Evolutionary conservation across 2,113 vertebrate genomes (phyloP), one percentile per base, ranked within the genome.

Genomic region (Odobenus rosmarus): DNA sequence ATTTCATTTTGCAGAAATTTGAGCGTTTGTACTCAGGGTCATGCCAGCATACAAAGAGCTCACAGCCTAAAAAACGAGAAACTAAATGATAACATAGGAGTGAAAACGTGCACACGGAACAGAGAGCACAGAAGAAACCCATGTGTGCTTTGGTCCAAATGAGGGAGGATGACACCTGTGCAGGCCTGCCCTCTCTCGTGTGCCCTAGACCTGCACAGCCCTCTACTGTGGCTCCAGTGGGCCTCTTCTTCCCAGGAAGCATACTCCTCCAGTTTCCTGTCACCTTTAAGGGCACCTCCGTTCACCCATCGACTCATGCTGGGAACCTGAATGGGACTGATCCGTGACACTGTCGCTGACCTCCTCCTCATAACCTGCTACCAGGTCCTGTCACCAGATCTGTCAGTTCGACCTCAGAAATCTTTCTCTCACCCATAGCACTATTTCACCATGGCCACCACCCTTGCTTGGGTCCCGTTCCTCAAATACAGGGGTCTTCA

Each of bases 1-100:
- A 80, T 93, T 90, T 71, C 31, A 39, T 89, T 88, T 76, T 82
- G 46, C 51, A 77, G 28, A 94, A 87, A 77, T 49, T 46, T 74
- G 49, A 82, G 51, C 86, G 23, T 21, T 67, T 88, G 36, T n/a
- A 36, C 62, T n/a, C 4, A 53, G 55, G 33, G 67, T 55, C 59
- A 36, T 55, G 55, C 18, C 26, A 23, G 21, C 23, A 6, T 46
- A 69, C 59, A 31, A 15, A 72, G 33, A 91, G 64, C 31, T 84
- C 33, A n/a, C 1, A 74, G 84, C 36, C 96, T 55, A 10, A 59
- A 93, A 39, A 74, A 4, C 11, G n/a, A 85, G 53, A 88, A 79
- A 42, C 33, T 85, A 21, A 59, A 49, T 76, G 39, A 80, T 64
- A 72, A 15, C 18, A 26, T 21, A 55, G 62, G 80, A 81, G 33